Evolutionary conservation across 2,888 invertebrate species (phyloP).

Genomic region (Notodonta ziczac): DNA sequence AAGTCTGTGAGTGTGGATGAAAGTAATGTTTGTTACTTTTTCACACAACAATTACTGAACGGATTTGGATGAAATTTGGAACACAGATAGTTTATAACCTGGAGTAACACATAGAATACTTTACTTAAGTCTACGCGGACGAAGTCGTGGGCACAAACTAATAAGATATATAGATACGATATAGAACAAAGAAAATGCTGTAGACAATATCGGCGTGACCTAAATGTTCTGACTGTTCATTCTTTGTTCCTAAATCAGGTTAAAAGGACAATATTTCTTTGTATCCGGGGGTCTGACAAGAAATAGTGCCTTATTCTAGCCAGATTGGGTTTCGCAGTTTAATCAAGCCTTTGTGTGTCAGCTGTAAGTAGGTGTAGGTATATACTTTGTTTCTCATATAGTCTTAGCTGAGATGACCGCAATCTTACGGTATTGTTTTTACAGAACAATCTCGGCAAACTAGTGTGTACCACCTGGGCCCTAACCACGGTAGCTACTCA

Average conservation of each 20-base stretch:
- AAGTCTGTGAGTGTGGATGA: too few relatives aligned
- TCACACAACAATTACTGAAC: too few relatives aligned
- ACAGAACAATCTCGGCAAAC: too few relatives aligned
- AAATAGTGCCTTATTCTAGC: constrained; percentile 26
- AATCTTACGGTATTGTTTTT: not conserved
- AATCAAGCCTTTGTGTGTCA: constrained; percentile 4
- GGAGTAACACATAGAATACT: too few relatives aligned
- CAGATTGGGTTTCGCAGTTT: constrained; percentile 11
- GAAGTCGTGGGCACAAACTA: too few relatives aligned
- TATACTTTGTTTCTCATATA: not conserved
- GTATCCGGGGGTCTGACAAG: constrained; percentile 29
- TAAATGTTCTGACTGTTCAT: constrained; percentile 19
- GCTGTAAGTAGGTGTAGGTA: not conserved
- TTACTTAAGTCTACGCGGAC: too few relatives aligned
- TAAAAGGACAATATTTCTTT: constrained; percentile 37
- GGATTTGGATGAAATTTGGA: too few relatives aligned
- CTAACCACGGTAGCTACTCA: too few relatives aligned
- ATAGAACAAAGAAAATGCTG: not conserved
- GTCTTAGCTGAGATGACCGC: not conserved
- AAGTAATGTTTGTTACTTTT: too few relatives aligned
- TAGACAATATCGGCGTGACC: constrained; percentile 14
- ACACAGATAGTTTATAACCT: too few relatives aligned
- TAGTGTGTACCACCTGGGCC: too few relatives aligned
- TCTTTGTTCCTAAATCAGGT: constrained; percentile 34
- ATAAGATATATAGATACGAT: too few relatives aligned